These are phyloP conservation scores for Stigmatopora nigra DNA, from an alignment of 2,113 vertebrate species.

Conservation along the genomic window DNA sequence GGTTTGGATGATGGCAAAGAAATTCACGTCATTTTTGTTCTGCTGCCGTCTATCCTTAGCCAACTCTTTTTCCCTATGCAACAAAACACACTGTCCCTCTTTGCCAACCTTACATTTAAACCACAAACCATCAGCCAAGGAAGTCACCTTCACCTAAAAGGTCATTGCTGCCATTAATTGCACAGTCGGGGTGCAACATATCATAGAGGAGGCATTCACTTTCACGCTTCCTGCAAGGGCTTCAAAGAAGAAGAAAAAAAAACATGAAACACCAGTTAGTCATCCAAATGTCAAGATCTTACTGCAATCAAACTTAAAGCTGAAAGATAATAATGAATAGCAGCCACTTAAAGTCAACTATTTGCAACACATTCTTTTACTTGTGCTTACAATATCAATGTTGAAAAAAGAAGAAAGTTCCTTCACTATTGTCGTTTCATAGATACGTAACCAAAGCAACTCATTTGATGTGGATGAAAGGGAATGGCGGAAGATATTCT, in stretches of 20 bases:
- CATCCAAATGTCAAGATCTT: conserved; percentile 32
- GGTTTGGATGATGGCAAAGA: conserved; percentile 35
- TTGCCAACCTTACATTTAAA: conserved; percentile 57
- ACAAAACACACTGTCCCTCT: conserved; percentile 10
- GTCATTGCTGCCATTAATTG: conserved; percentile 56
- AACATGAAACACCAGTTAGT: conserved; percentile 5
- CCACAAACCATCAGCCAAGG: conserved; percentile 47
- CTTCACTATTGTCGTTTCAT: conserved; percentile 8
- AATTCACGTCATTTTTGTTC: conserved; percentile 22
- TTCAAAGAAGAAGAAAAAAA: not conserved
- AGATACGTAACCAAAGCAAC: not conserved
- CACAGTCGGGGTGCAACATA: conserved; percentile 33
- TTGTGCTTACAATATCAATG: not conserved
- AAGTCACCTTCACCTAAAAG: conserved; percentile 63
- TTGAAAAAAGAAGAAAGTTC: conserved; percentile 22
- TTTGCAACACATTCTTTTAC: not conserved
- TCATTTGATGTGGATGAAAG: conserved; percentile 22
- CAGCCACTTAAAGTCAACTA: conserved; percentile 18
- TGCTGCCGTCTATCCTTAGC: not conserved
- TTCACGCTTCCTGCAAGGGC: not conserved
- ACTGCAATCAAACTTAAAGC: conserved; percentile 7
- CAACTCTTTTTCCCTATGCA: conserved; percentile 17
- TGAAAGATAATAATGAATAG: conserved; percentile 16
- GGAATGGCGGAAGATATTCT: conserved; percentile 25
- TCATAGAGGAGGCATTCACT: conserved; percentile 22